Evolutionary conservation across 1,140 invertebrate species (phyloP).

Genomic region (Aricia agestis): DNA sequence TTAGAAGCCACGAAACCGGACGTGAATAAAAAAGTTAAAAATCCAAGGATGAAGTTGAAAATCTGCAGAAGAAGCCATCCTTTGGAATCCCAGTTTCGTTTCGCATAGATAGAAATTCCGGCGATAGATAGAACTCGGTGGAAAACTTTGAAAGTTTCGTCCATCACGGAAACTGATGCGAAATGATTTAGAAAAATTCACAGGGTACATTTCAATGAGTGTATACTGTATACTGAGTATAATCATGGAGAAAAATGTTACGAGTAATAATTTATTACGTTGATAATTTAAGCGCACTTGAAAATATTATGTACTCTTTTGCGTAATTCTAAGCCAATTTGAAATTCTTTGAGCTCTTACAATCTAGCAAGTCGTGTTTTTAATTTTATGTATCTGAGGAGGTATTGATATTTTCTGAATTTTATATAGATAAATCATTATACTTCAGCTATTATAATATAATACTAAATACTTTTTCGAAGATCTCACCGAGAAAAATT

Average conservation of each 20-base stretch:
- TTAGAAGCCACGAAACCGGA: constrained; percentile 47
- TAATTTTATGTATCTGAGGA: no score
- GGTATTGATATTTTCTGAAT: no score
- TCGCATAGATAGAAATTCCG: constrained; percentile 53
- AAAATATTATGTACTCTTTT: background rate
- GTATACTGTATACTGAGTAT: constrained; percentile 23
- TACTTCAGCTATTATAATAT: no score
- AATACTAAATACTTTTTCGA: no score
- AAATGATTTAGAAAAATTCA: constrained; percentile 39
- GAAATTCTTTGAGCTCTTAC: no score
- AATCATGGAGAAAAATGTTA: constrained; percentile 29
- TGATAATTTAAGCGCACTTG: background rate
- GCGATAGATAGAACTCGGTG: constrained; percentile 48
- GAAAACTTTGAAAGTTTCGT: constrained; percentile 45
- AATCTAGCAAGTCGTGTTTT: no score
- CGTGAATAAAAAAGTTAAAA: constrained; percentile 52
- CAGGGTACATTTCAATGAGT: background rate
- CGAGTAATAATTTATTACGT: background rate
- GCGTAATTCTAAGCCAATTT: no score
- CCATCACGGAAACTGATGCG: constrained; percentile 41
- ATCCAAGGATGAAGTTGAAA: constrained; percentile 47
- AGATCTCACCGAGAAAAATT: no score
- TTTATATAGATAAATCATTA: no score
- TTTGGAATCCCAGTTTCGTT: constrained; percentile 48
- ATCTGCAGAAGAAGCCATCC: constrained; percentile 48